Evolutionary conservation across 1,140 invertebrate genomes (phyloP), one percentile per base, ranked within the genome.

Genomic region (Drosophila sucinea): DNA sequence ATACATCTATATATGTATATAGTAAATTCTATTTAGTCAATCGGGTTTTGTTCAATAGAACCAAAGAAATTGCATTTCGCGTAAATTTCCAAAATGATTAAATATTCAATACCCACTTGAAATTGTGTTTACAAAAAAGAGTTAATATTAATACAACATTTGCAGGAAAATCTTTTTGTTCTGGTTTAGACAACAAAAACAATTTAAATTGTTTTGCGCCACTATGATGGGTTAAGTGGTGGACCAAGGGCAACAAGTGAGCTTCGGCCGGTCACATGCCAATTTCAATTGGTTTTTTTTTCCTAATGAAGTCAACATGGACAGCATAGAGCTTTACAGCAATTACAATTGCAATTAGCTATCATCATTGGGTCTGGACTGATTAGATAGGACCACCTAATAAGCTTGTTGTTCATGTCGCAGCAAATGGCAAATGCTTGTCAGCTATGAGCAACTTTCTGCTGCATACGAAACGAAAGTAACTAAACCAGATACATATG

Each of bases 291-390:
- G 55, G 67, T 68, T 54, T 51, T 54, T 57, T 6, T 57, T 17
- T 17, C 17, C 7, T 23, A 47, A 47, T 57, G 30, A 57, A 57
- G 32, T 57, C 55, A 33, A 30, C 30, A 33, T 57, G 55, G 8
- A 56, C 1, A 5, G 11, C 17, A 17, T 17, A 17, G 17, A 17
- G 11, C 27, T 30, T 56, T 56, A 5, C 4, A 8, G 29, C 66
- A 69, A 62, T 62, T 69, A 62, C 44, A 51, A 73, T 35, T 8
- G 11, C 64, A 75, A 75, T 75, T 68, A 75, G 72, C 44, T 40
- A 32, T n/a, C 25, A 25, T 32, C 29, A 8, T 8, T 38, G 35
- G 10, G 35, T 38, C 33, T 35, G 7, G 7, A 33, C 10, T 11
- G 67, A 65, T 77, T 60, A 76, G 66, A 70, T 70, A 76, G 40